These are phyloP conservation scores for Hyles lineata DNA, from an alignment of 2,888 invertebrate species.

Conservation along the genomic window DNA sequence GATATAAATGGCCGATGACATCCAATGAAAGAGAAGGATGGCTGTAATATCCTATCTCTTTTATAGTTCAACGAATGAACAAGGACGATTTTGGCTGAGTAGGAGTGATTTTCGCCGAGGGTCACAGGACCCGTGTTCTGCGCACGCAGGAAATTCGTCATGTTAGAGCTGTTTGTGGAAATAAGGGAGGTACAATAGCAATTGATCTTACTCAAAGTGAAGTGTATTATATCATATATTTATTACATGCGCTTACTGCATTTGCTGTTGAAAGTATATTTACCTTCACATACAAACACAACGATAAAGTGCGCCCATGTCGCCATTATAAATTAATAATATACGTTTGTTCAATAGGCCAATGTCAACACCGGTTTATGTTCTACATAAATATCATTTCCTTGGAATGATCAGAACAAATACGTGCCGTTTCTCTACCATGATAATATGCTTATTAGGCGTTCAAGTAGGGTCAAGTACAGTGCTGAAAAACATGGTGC, in stretches of 20 bases:
- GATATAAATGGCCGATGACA: slow-evolving; percentile 77
- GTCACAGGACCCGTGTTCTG: slow-evolving; percentile 63
- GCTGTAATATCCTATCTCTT: slow-evolving; percentile 47
- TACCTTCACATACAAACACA: slow-evolving; percentile 2
- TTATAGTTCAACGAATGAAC: slow-evolving; percentile 45
- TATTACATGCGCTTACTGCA: slow-evolving; percentile 11
- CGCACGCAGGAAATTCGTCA: slow-evolving; percentile 70
- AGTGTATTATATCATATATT: slow-evolving; percentile 4
- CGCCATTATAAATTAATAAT: slow-evolving; percentile 6
- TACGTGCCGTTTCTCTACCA: no score
- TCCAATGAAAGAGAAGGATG: slow-evolving; percentile 60
- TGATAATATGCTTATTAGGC: no score
- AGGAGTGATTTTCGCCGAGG: slow-evolving; percentile 54
- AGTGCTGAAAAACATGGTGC: no score
- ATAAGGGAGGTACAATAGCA: slow-evolving; percentile 21
- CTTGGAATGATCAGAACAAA: neutral
- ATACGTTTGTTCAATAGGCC: neutral
- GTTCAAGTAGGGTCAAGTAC: no score
- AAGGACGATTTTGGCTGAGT: slow-evolving; percentile 53
- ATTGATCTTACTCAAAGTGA: slow-evolving; percentile 5
- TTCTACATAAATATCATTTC: neutral
- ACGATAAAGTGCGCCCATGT: neutral
- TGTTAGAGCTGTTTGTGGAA: slow-evolving; percentile 32
- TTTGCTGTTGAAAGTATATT: slow-evolving; percentile 15
- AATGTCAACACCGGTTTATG: neutral